phyloP scores from a whole-genome alignment of 1,140 invertebrate species.

The Nautilus pompilius region DNA sequence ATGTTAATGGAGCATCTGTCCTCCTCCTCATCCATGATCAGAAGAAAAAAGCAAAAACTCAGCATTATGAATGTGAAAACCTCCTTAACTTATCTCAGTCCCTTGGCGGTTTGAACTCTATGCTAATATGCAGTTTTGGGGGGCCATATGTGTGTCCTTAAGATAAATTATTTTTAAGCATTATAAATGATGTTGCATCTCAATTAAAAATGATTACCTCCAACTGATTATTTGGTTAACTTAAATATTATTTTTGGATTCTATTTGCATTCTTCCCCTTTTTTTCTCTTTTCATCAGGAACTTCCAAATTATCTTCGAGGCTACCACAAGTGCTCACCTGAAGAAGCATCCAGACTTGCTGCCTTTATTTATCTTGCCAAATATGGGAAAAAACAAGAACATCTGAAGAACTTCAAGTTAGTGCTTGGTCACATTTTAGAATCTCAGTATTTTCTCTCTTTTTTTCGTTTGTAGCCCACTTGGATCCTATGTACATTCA shows the following conservation, averaged over 20 bases:
- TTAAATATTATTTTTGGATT: too few relatives aligned
- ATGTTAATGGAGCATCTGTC: too few relatives aligned
- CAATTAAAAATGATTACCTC: too few relatives aligned
- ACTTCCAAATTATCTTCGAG: conserved; percentile 41
- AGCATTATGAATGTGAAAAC: too few relatives aligned
- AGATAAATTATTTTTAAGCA: neutral
- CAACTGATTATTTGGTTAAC: too few relatives aligned
- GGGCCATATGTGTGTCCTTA: too few relatives aligned
- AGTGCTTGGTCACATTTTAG: neutral
- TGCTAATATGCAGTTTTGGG: too few relatives aligned
- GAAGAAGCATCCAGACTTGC: conserved; percentile 21
- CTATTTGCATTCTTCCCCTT: neutral
- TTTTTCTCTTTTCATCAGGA: conserved; percentile 25
- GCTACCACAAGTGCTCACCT: conserved; percentile 33
- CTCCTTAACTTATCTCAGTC: too few relatives aligned
- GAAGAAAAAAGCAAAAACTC: too few relatives aligned
- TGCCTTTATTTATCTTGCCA: conserved; percentile 28
- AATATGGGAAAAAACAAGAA: conserved; percentile 25
- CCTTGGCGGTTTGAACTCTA: too few relatives aligned
- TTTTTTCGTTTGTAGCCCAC: neutral
- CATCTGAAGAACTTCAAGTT: conserved; percentile 20
- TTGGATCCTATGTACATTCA: conserved; percentile 10
- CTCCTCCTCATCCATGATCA: too few relatives aligned
- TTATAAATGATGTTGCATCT: too few relatives aligned
- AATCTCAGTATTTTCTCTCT: neutral